Base-by-base conservation (phyloP, 2,888 invertebrate species). In the Drosophila maculinotata region DNA sequence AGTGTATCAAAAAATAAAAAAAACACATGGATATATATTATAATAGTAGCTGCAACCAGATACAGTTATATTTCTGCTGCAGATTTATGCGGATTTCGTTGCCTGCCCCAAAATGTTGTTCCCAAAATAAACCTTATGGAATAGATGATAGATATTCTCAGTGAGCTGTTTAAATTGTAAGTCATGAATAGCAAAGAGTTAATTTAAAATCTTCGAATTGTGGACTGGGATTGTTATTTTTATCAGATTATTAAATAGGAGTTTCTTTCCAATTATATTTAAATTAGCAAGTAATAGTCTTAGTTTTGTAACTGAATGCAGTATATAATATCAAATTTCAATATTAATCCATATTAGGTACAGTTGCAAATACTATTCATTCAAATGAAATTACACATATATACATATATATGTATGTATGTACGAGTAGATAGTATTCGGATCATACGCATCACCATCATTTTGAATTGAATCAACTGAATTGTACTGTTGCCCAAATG, bases 1-100 rank as follows among this genome's bases (percentile, higher is more conserved):
- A 72, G 60, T 63, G 63, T 58, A 69, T 62, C 66, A 66, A 65
- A 52, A 12, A 31, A 31, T 5, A 54, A 42, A n/a, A 49, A 41
- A 35, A 14, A 59, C 23, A 41, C 44, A 49, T 31, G 36, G 36
- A 15, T 9, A 15, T 38, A n/a, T 8, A 23, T 49, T 15, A 48
- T 10, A n/a, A 30, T 9, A 59, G 48, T 53, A 38, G 35, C 23
- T 49, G 41, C 70, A 42, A 31, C 45, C 17, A 44, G 41, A 45
- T 49, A 38, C 45, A 47, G 33, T 38, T 51, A 30, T 26, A 33
- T 26, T 25, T 15, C 10, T 28, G 17, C 17, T 31, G 28, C 30
- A 52, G 33, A 56, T 56, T 52, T 69, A 26, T 44, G 45, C 12
- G 23, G 20, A 30, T 51, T 35, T 12, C 5, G 39, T 14, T 51